These are phyloP conservation scores for Habrosyne pyritoides DNA, from an alignment of 2,888 invertebrate genomes.

Conservation along the genomic window DNA sequence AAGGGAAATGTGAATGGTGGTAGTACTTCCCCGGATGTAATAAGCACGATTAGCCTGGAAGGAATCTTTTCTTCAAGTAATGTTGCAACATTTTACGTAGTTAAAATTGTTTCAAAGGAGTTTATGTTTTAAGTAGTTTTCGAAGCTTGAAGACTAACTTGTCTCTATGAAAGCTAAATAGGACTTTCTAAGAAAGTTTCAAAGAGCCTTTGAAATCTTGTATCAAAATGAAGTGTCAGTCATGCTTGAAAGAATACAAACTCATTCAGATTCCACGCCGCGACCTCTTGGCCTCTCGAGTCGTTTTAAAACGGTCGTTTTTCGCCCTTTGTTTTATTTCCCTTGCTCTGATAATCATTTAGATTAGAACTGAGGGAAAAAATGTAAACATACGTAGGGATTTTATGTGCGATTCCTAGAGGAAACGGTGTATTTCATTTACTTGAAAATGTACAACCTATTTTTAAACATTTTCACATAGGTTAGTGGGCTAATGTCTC, in stretches of 20 bases:
- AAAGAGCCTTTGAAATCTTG: not conserved
- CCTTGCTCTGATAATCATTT: not conserved
- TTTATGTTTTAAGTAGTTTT: no score
- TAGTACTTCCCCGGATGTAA: no score
- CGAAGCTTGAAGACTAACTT: no score
- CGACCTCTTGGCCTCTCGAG: not conserved
- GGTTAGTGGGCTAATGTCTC: no score
- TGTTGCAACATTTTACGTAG: no score
- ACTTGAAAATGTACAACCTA: no score
- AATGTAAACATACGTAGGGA: not conserved
- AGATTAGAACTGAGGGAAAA: not conserved
- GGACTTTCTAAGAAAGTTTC: not conserved
- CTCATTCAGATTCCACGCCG: not conserved
- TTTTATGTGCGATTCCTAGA: not conserved
- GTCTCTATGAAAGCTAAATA: no score
- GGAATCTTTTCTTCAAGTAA: no score
- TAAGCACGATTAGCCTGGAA: no score
- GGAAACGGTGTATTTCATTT: not conserved
- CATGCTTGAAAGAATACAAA: not conserved
- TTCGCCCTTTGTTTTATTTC: not conserved
- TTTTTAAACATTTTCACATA: no score
- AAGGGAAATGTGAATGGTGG: no score
- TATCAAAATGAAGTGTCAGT: not conserved
- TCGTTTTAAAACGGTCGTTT: not conserved
- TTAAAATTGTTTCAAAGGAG: no score